phyloP scores from a whole-genome alignment of 2,888 invertebrate species.

The Macrosoma leucophasiata region DNA sequence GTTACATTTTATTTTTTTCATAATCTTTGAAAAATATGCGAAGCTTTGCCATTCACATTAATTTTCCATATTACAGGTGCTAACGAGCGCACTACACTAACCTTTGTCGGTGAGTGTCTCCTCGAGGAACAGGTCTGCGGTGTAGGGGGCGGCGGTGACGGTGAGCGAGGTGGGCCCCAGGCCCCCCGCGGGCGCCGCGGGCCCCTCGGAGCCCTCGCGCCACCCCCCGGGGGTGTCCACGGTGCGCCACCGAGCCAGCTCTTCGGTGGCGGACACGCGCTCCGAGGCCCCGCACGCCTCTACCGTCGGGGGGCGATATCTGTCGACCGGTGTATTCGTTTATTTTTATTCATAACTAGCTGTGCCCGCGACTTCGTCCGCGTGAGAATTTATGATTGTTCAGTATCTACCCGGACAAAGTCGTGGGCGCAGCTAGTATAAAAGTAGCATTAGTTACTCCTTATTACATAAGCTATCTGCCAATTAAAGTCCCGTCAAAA shows the following conservation, averaged over 20 bases:
- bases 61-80: no score
- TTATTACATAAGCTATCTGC: no score
- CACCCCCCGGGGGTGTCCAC: no score
- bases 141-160: slow-evolving; percentile 29
- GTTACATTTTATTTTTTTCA: no score
- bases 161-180: slow-evolving; percentile 19
- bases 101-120: slow-evolving; percentile 63
- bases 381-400: neutral
- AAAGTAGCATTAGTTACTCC: no score
- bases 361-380: no score
- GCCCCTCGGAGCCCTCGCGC: slow-evolving; percentile 19
- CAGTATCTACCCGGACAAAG: slow-evolving; percentile 1
- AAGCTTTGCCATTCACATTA: no score
- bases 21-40: no score
- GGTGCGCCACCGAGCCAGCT: slow-evolving; percentile 38
- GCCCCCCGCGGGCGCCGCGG: slow-evolving; percentile 14
- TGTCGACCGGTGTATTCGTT: no score
- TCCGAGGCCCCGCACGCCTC: slow-evolving; percentile 17
- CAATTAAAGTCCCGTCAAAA: no score
- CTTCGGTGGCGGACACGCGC: slow-evolving; percentile 36
- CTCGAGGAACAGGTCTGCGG: slow-evolving; percentile 45
- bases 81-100: slow-evolving; percentile 25
- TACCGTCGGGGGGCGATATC: slow-evolving; percentile 13
- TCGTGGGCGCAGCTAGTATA: no score
- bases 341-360: no score